A percentile compares a stretch with the other conserved stretches of the same genome.
phyloP scores from a whole-genome alignment of 2,888 invertebrate genomes.

The Acronicta psi region DNA sequence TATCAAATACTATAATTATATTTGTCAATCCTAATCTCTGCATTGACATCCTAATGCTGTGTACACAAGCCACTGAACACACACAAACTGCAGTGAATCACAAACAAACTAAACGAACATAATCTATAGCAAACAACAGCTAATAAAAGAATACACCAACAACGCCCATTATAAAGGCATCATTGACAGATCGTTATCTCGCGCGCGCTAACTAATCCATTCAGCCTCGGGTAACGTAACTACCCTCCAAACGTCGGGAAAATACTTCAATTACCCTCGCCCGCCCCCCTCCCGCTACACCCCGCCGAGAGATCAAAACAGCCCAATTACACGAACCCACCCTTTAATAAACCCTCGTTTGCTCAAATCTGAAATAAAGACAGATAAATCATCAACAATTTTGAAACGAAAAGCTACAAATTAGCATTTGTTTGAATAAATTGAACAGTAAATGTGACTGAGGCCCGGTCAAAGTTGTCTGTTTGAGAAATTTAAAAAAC shows the following conservation, averaged over 20 bases:
- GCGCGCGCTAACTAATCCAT: slow-evolving; percentile 83
- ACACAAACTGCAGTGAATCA: slow-evolving; percentile 38
- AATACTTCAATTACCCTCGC: slow-evolving; percentile 82
- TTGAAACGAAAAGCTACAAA: slow-evolving; percentile 78
- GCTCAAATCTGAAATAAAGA: slow-evolving; percentile 81
- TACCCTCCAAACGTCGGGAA: slow-evolving; percentile 81
- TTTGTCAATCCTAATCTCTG: slow-evolving; percentile 20
- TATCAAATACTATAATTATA: slow-evolving; percentile 1
- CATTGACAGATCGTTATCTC: slow-evolving; percentile 78
- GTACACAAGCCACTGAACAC: slow-evolving; percentile 32
- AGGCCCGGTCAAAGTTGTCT: slow-evolving; percentile 70
- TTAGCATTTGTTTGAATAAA: slow-evolving; percentile 87
- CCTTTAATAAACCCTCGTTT: slow-evolving; percentile 83
- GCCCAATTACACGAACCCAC: slow-evolving; percentile 82
- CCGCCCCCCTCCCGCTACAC: slow-evolving; percentile 50
- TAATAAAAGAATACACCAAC: slow-evolving; percentile 51
- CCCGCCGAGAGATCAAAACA: slow-evolving; percentile 78
- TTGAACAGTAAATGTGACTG: slow-evolving; percentile 78
- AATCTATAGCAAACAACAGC: slow-evolving; percentile 49
- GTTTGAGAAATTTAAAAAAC: slow-evolving; percentile 36
- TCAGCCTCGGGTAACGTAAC: slow-evolving; percentile 70
- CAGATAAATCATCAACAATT: slow-evolving; percentile 82
- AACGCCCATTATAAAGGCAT: slow-evolving; percentile 63
- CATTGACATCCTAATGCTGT: slow-evolving; percentile 15
- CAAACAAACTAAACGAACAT: slow-evolving; percentile 52